Percentiles rank a stretch among this genome's conserved stretches.
phyloP scores from a whole-genome alignment of 2,113 vertebrate species.

The Hassar affinis region DNA sequence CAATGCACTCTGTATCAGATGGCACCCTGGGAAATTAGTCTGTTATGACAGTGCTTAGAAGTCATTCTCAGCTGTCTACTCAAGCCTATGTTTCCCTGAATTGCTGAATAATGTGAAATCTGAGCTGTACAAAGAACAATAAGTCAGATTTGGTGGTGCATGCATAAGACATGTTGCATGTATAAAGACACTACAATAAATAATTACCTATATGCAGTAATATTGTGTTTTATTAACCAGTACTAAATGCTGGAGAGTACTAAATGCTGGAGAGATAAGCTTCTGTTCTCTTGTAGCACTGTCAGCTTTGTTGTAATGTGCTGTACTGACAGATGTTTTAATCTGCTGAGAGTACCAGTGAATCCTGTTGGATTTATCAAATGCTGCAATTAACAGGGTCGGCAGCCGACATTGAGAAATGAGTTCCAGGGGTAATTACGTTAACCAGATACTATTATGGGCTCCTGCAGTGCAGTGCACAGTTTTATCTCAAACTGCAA shows the following conservation, averaged over 20 bases:
- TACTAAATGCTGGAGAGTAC: too few relatives aligned
- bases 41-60: constrained; percentile 39
- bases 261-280: background rate
- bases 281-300: background rate
- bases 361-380: constrained; percentile 47
- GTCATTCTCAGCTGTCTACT: background rate
- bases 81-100: constrained; percentile 1
- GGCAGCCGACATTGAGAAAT: constrained; percentile 44
- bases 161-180: background rate
- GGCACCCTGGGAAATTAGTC: constrained; percentile 31
- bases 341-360: constrained; percentile 38
- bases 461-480: constrained; percentile 28
- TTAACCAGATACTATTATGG: constrained; percentile 46
- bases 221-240: background rate
- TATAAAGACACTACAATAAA: background rate
- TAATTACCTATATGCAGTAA: background rate
- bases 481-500: constrained; percentile 18
- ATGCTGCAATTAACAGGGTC: constrained; percentile 38
- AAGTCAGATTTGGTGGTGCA: background rate
- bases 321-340: constrained; percentile 44
- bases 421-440: constrained; percentile 49
- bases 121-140: background rate
- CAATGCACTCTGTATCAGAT: constrained; percentile 36
- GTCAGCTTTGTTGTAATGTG: constrained; percentile 16
- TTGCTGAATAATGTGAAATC: constrained; percentile 24